These are phyloP conservation scores for Agrotis puta DNA, from an alignment of 2,888 invertebrate species.

Conservation along the genomic window DNA sequence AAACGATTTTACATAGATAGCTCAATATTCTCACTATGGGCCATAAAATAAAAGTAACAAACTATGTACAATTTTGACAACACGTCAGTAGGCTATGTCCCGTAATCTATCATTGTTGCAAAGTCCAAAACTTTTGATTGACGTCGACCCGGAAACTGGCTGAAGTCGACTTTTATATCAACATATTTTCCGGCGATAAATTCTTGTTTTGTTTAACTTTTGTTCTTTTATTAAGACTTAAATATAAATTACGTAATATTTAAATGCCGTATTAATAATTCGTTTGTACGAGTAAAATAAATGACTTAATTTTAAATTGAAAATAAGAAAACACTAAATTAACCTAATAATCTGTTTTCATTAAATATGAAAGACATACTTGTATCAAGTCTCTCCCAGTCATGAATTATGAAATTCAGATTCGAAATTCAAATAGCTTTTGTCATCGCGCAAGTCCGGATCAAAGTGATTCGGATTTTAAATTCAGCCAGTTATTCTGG, in stretches of 20 bases:
- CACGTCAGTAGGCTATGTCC: not conserved
- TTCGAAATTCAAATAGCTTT: conserved; percentile 22
- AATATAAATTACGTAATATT: not conserved
- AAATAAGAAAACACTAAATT: conserved; percentile 1
- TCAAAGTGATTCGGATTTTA: conserved; percentile 20
- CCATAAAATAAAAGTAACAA: conserved; percentile 1
- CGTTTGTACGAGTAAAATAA: not conserved
- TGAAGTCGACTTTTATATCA: too few relatives aligned
- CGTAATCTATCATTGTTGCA: conserved; percentile 32
- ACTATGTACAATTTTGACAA: not conserved
- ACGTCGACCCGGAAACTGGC: conserved; percentile 9
- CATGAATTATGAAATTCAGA: conserved; percentile 14
- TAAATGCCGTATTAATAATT: not conserved
- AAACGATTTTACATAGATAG: not conserved
- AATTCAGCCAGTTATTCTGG: conserved; percentile 18
- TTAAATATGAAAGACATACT: not conserved
- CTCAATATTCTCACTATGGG: not conserved
- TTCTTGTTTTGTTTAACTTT: not conserved
- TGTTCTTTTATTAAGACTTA: not conserved
- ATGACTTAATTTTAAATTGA: not conserved
- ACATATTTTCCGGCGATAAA: too few relatives aligned
- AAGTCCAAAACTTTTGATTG: conserved; percentile 17
- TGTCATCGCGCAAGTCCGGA: not conserved
- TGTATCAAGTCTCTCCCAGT: conserved; percentile 3
- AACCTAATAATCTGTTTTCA: conserved; percentile 6